Conservation (phyloP, 1,140 invertebrate genomes). For the Asobara japonica region DNA sequence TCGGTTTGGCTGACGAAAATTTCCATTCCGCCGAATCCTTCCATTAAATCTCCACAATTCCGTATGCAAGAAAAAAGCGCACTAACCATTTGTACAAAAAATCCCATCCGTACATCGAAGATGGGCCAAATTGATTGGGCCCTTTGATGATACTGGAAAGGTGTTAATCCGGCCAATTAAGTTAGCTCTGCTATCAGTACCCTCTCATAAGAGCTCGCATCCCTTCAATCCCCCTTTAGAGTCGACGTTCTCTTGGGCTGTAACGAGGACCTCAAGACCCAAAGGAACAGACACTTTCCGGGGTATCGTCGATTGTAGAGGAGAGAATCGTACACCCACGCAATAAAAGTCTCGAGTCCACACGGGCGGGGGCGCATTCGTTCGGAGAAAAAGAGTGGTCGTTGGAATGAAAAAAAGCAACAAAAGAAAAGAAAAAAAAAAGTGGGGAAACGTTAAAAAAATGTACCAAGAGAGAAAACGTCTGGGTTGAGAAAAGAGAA, state of each 20-base stretch:
- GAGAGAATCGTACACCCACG: constrained; percentile 13
- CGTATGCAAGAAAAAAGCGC: constrained; percentile 15
- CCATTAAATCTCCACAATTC: constrained; percentile 8
- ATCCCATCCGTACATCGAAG: neutral
- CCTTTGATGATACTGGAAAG: neutral
- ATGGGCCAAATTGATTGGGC: neutral
- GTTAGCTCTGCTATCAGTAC: neutral
- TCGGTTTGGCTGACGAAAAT: no score
- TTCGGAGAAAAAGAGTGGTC: constrained; percentile 16
- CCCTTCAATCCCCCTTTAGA: neutral
- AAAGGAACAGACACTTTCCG: constrained; percentile 20
- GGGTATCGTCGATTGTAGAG: constrained; percentile 27
- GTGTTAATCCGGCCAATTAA: constrained; percentile 37
- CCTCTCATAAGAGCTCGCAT: constrained; percentile 16
- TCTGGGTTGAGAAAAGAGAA: constrained; percentile 22
- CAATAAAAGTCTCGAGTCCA: constrained; percentile 27
- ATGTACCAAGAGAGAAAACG: constrained; percentile 19
- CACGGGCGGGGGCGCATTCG: neutral
- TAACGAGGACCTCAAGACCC: constrained; percentile 27
- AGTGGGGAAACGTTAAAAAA: constrained; percentile 1
- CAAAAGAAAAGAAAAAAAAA: no score
- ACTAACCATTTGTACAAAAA: neutral
- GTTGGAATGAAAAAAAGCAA: neutral
- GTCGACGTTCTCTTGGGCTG: neutral
- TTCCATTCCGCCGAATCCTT: no score